Percentiles rank a stretch among this genome's conserved stretches.
These are phyloP conservation scores for Taenioides sp. DNA, from an alignment of 2,797 vertebrate species.

Conservation along the genomic window DNA sequence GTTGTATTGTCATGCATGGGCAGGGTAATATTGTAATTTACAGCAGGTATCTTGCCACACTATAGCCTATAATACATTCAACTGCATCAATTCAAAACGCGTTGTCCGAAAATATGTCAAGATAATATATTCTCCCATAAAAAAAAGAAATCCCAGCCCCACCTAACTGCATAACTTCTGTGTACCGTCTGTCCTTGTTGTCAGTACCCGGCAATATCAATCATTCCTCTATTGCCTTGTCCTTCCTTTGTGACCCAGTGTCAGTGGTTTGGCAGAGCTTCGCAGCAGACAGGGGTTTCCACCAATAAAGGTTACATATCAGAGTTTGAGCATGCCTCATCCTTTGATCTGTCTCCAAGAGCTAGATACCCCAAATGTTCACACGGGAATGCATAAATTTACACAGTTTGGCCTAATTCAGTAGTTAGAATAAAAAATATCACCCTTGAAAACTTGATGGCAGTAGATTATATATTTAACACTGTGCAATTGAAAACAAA, in stretches of 20 bases:
- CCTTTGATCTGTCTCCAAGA: slow-evolving; percentile 46
- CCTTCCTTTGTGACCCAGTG: slow-evolving; percentile 23
- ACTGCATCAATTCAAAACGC: no score
- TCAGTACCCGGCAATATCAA: neutral
- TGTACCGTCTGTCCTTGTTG: no score
- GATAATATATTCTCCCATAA: no score
- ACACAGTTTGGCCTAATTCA: neutral
- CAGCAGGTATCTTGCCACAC: no score
- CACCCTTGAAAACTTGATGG: no score
- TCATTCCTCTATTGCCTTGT: neutral
- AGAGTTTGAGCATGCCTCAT: slow-evolving; percentile 13
- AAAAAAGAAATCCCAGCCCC: neutral
- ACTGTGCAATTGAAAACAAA: no score
- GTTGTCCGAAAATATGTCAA: no score
- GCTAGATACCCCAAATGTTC: slow-evolving; percentile 20
- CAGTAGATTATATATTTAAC: no score
- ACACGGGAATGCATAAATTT: slow-evolving; percentile 9
- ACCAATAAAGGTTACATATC: slow-evolving; percentile 40
- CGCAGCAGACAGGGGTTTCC: slow-evolving; percentile 47
- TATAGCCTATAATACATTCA: no score
- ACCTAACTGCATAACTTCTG: slow-evolving; percentile 9
- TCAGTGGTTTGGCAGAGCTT: slow-evolving; percentile 34
- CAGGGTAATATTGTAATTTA: no score
- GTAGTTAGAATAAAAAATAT: no score
- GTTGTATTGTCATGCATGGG: no score